Evolutionary conservation across 2,888 invertebrate species (phyloP), one percentile per base, ranked within the genome.

Genomic region (Cistogaster globosa): DNA sequence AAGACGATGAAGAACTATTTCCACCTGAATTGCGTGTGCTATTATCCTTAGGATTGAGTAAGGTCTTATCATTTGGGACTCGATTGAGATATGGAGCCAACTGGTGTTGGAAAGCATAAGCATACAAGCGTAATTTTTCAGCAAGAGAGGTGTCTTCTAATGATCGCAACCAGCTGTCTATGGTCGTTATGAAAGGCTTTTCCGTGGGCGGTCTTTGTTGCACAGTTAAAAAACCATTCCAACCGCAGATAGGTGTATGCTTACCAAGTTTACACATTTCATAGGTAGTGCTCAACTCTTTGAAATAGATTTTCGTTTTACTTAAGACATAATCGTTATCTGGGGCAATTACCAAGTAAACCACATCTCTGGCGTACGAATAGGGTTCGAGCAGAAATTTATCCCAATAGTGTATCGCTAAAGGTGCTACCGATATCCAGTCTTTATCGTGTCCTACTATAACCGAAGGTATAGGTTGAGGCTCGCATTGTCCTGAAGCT

Each of bases 321-420:
- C 95, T 95, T 67, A 97, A 93, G 51, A 98, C 94, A 87, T 95
- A 96, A 78, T 98, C 97, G 90, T 96, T 97, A 90, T 99, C 99
- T 0, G 99, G 98, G 45, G 98, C 96, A 0, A 99, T 95, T 9
- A 99, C 98, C 53, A 99, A 95, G 92, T 99, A 99, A 32, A 97
- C 98, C 1, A 99, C 96, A 92, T 99, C 99, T 45, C 99, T 94
- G 7, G 97, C 95, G 90, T 97, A 97, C n/a, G 98, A 97, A 92
- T 98, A 98, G 0, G 99, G 99, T 92, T 99, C 99, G 14, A 99
- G 93, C n/a, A 97, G 93, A n/a, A 99, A 94, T 89, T 98, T 96
- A 92, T 99, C 99, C 99, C 99, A 99, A 92, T 97, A 98, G 84
- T 97, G 96, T 57, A 99, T 94, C 67, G 98, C 97, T 91, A 98